A percentile compares a stretch with the other conserved stretches of the same genome.
These are phyloP conservation scores for Hypselothyrea guttata DNA, from an alignment of 2,888 invertebrate species.

Conservation along the genomic window DNA sequence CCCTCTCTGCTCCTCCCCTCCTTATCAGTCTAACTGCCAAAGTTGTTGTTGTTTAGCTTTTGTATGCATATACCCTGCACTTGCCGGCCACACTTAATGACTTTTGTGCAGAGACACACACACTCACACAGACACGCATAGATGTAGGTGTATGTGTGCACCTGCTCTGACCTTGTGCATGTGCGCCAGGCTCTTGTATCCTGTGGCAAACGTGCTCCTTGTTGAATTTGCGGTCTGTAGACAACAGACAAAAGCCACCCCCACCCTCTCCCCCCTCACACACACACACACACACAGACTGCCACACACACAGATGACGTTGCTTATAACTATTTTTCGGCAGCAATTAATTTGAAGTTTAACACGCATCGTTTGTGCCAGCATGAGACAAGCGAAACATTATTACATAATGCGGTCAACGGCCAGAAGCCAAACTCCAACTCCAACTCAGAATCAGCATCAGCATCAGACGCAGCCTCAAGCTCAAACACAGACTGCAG, in stretches of 20 bases:
- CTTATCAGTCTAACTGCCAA: slow-evolving; percentile 2
- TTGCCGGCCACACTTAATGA: slow-evolving; percentile 74
- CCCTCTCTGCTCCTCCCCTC: slow-evolving; percentile 12
- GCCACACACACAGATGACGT: not conserved
- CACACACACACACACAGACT: not conserved
- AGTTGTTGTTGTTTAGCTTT: slow-evolving; percentile 51
- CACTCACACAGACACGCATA: slow-evolving; percentile 26
- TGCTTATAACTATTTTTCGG: slow-evolving; percentile 64
- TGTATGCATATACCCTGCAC: slow-evolving; percentile 54
- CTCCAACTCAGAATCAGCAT: slow-evolving; percentile 7
- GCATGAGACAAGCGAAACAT: slow-evolving; percentile 20
- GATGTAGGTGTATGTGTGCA: slow-evolving; percentile 14
- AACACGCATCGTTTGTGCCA: slow-evolving; percentile 50
- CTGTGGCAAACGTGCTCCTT: slow-evolving; percentile 65
- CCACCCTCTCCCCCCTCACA: slow-evolving; percentile 15
- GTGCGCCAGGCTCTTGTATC: slow-evolving; percentile 17
- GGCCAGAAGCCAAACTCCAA: slow-evolving; percentile 12
- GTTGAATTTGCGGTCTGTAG: slow-evolving; percentile 65
- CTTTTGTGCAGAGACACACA: slow-evolving; percentile 57
- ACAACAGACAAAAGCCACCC: slow-evolving; percentile 24
- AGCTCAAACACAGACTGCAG: slow-evolving; percentile 9
- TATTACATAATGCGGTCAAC: slow-evolving; percentile 56
- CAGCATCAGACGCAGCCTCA: no score
- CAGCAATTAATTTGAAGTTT: slow-evolving; percentile 76
- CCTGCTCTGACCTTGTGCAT: slow-evolving; percentile 42